Percentiles rank a stretch among this genome's conserved stretches.
These are phyloP conservation scores for Poeciliopsis prolifica DNA, from an alignment of 2,113 vertebrate genomes.

Conservation along the genomic window DNA sequence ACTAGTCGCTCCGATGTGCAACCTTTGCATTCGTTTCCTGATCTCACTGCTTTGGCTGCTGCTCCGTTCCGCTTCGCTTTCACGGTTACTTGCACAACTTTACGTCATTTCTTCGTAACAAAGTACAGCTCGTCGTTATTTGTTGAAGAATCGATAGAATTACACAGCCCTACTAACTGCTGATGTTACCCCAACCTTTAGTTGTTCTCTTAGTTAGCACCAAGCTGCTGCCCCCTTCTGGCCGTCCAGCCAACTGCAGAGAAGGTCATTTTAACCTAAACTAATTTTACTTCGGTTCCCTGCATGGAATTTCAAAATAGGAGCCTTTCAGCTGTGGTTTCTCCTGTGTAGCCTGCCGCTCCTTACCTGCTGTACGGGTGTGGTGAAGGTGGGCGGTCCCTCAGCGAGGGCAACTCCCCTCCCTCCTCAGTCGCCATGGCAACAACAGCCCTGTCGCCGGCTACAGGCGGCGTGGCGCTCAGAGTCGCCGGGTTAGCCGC, in stretches of 20 bases:
- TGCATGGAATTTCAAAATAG: slow-evolving; percentile 28
- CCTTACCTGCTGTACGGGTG: slow-evolving; percentile 61
- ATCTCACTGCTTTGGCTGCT: too few relatives aligned
- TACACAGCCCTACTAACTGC: too few relatives aligned
- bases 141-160: too few relatives aligned
- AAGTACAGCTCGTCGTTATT: too few relatives aligned
- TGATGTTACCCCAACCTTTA: too few relatives aligned
- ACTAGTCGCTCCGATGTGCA: too few relatives aligned
- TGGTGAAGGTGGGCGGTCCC: slow-evolving; percentile 65
- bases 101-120: too few relatives aligned
- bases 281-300: too few relatives aligned
- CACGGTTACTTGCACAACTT: too few relatives aligned
- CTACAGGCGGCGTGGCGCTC: slow-evolving; percentile 33
- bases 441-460: slow-evolving; percentile 48
- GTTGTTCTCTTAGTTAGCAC: too few relatives aligned
- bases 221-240: not conserved
- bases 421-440: slow-evolving; percentile 46
- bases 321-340: slow-evolving; percentile 37
- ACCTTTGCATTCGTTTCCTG: too few relatives aligned
- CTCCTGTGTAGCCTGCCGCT: slow-evolving; percentile 67
- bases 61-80: too few relatives aligned
- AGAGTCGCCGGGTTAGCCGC: slow-evolving; percentile 64
- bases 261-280: not conserved
- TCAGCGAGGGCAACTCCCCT: slow-evolving; percentile 72
- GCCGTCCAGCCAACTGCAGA: not conserved